Conservation (phyloP, 1,140 invertebrate genomes). For the Penaeus japonicus region DNA sequence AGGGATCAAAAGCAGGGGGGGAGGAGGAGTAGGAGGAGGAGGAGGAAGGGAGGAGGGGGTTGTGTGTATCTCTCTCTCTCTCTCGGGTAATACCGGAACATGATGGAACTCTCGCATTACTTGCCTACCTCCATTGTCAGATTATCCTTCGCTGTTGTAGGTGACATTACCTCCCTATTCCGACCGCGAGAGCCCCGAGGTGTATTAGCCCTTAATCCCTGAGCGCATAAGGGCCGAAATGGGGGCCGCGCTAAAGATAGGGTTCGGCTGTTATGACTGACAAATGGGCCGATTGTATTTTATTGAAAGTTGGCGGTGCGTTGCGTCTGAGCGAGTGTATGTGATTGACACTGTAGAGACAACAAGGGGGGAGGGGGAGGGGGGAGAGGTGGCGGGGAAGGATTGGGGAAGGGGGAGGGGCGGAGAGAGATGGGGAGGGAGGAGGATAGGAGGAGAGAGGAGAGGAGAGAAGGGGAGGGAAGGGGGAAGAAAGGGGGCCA, state of each 20-base stretch:
- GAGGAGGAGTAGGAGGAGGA: no score
- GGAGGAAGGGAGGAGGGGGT: no score
- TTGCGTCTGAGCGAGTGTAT: background rate
- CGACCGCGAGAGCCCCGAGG: background rate
- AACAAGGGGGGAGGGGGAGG: background rate
- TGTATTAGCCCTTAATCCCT: no score
- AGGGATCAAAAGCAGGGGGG: no score
- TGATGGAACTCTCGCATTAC: background rate
- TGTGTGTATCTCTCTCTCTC: no score
- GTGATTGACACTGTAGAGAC: background rate
- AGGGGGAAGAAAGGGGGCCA: no score
- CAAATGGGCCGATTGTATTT: constrained; percentile 3
- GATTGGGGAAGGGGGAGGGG: background rate
- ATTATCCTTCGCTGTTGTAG: background rate
- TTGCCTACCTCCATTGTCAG: background rate
- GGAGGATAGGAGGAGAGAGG: no score
- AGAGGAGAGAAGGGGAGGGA: no score
- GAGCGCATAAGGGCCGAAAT: no score
- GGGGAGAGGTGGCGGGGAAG: background rate
- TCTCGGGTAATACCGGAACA: background rate
- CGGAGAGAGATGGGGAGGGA: no score
- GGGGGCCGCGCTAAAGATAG: background rate
- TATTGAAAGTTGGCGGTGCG: constrained; percentile 2
- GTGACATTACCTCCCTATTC: background rate
- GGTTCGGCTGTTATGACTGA: background rate